These are phyloP conservation scores for Whitmania pigra DNA, from an alignment of 1,140 invertebrate genomes.

Conservation along the genomic window DNA sequence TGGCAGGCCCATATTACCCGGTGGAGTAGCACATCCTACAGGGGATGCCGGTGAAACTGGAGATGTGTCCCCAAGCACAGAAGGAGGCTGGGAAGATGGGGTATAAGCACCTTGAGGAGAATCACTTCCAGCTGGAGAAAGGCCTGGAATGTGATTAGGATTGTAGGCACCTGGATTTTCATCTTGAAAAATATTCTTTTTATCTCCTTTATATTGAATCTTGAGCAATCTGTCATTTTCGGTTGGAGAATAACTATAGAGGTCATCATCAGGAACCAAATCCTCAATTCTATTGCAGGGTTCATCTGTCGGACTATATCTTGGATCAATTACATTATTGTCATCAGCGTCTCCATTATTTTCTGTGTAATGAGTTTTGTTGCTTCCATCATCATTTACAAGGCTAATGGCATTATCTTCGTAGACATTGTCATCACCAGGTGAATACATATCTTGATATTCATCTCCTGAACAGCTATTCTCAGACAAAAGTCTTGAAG, in stretches of 20 bases:
- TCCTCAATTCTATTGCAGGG: no score
- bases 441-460: not conserved
- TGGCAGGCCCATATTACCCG: no score
- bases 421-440: not conserved
- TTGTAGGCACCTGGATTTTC: not conserved
- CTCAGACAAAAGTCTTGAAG: no score
- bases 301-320: no score
- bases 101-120: not conserved
- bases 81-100: slow-evolving; percentile 4
- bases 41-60: no score
- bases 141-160: no score
- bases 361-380: not conserved
- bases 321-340: not conserved
- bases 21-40: no score
- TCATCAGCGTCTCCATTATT: not conserved
- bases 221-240: no score
- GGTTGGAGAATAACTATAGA: no score
- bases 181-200: not conserved
- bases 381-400: not conserved
- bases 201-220: not conserved
- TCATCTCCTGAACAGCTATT: not conserved
- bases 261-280: no score
- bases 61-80: not conserved
- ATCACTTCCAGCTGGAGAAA: no score
- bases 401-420: not conserved